These are phyloP conservation scores for Oryzaephilus surinamensis DNA, from an alignment of 1,140 invertebrate genomes.

Conservation along the genomic window DNA sequence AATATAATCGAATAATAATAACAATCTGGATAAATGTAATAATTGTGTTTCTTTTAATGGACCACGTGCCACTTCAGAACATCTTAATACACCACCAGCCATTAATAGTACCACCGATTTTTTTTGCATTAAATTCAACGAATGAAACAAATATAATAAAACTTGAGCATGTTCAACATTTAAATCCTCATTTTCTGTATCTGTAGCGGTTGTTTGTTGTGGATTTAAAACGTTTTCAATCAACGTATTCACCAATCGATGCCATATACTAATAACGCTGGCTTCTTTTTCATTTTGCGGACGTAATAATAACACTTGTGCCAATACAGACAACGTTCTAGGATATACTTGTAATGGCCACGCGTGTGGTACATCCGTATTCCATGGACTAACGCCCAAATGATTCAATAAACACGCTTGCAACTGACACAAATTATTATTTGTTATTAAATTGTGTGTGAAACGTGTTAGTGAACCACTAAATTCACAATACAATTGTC, in stretches of 20 bases:
- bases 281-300: conserved; percentile 78
- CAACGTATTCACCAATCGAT: conserved; percentile 74
- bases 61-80: conserved; percentile 51
- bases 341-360: conserved; percentile 81
- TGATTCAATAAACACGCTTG: conserved; percentile 64
- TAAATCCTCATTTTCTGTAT: conserved; percentile 69
- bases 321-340: conserved; percentile 60
- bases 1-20: conserved; percentile 89
- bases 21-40: conserved; percentile 68
- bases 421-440: conserved; percentile 54
- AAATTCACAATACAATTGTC: conserved; percentile 66
- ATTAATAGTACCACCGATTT: conserved; percentile 82
- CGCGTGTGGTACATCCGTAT: conserved; percentile 44
- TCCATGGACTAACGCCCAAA: conserved; percentile 65
- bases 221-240: conserved; percentile 65
- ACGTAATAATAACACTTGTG: conserved; percentile 67
- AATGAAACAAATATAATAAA: conserved; percentile 87
- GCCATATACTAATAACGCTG: conserved; percentile 83
- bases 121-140: conserved; percentile 90
- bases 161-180: conserved; percentile 95
- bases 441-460: conserved; percentile 73
- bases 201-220: conserved; percentile 39
- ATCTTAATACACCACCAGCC: conserved; percentile 55
- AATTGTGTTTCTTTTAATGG: conserved; percentile 59
- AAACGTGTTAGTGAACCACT: conserved; percentile 68